Base-by-base conservation (phyloP, 1,140 invertebrate genomes). In the Saccostrea echinata region DNA sequence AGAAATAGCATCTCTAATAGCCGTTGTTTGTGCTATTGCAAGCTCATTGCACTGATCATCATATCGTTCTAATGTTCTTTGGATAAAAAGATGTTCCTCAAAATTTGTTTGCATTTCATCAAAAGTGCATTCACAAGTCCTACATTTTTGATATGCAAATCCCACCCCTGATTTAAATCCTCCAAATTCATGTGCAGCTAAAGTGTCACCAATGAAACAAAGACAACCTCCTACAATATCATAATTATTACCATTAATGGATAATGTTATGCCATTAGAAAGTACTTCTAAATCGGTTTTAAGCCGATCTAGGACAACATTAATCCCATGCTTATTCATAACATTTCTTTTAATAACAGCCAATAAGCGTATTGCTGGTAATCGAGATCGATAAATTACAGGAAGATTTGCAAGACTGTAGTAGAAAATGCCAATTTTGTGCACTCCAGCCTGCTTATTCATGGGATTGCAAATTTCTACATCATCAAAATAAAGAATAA, bases 401-500 rank as follows among this genome's bases (percentile, higher is more conserved):
- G 86, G 86, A 51, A 87, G 43, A 87, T 83, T 87, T 43, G 43
- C 24, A 21, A 87, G 16, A 18, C 18, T 24, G 35, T 87, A 83
- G 52, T 87, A 87, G 61, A 87, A 87, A 2, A 83, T 81, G n/a
- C 86, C 80, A 33, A 87, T 64, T 64, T 87, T 87, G 52, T 87
- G 86, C 61, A 55, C 43, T 64, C 86, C 86, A 30, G 86, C 80
- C 61, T 43, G 30, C 83, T 87, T 87, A 33, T 81, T 57, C n/a
- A 87, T 3, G 1, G 86, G 86, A 43, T 87, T 87, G 33, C 86
- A 87, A 18, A 87, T 87, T 64, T 87, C 86, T 61, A 87, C 12
- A 53, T 87, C 86, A 87, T 84, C 86, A 87, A 64, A 87, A 84
- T 87, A 87, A 24, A 87, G 43, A 21, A 87, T 16, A 83, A 87